Conservation (phyloP, 2,888 invertebrate species). For the Eristalinus sepulchralis region DNA sequence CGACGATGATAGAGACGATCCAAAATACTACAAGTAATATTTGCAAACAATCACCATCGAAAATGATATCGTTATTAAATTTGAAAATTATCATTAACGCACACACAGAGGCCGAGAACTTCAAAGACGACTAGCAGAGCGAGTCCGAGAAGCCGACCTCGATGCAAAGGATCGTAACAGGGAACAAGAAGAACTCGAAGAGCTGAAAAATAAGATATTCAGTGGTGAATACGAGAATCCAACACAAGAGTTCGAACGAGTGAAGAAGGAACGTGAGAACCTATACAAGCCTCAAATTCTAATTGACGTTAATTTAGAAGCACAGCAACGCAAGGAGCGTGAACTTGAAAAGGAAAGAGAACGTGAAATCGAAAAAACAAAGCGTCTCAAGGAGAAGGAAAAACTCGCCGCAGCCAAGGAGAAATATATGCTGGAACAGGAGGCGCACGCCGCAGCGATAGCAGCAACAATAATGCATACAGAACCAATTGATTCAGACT, state of each 20-base stretch:
- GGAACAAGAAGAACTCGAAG: constrained; percentile 94
- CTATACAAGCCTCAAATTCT: constrained; percentile 92
- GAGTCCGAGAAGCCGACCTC: constrained; percentile 95
- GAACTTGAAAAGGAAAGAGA: constrained; percentile 83
- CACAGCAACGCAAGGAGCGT: constrained; percentile 84
- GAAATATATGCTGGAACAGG: constrained; percentile 80
- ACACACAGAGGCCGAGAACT: constrained; percentile 87
- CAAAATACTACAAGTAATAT: constrained; percentile 93
- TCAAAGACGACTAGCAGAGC: constrained; percentile 93
- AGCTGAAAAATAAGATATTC: constrained; percentile 89
- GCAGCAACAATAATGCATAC: constrained; percentile 53
- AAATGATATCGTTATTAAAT: neutral
- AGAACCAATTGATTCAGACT: constrained; percentile 88
- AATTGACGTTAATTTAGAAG: constrained; percentile 86
- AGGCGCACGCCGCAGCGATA: constrained; percentile 84
- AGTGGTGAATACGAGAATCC: constrained; percentile 85
- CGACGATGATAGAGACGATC: constrained; percentile 98
- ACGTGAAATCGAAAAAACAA: constrained; percentile 74
- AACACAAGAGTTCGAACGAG: constrained; percentile 86
- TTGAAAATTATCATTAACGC: constrained; percentile 73
- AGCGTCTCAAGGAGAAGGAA: constrained; percentile 78
- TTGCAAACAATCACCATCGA: constrained; percentile 79
- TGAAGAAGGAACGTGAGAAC: constrained; percentile 89
- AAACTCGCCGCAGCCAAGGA: constrained; percentile 70
- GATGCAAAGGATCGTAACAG: constrained; percentile 94